phyloP scores from a whole-genome alignment of 2,888 invertebrate species.

The Ormyrus labotus region DNA sequence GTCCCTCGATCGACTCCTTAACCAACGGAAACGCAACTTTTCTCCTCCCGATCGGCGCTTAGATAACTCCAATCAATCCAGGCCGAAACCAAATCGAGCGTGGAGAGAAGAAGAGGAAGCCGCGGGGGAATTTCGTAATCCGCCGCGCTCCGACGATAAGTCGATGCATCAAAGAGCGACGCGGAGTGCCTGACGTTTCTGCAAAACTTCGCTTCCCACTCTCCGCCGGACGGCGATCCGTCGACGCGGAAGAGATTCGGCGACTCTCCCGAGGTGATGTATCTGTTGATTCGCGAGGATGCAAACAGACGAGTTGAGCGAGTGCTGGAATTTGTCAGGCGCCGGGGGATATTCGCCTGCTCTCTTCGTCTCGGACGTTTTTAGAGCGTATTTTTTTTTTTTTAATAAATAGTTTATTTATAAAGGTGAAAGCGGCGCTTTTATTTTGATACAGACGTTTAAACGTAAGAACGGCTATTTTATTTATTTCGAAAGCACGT shows the following conservation, averaged over 20 bases:
- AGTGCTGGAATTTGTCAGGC: background rate
- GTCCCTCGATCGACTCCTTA: no score
- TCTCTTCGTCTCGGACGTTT: no score
- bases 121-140: constrained; percentile 30
- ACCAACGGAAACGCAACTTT: no score
- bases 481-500: no score
- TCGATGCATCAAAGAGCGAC: constrained; percentile 12
- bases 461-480: no score
- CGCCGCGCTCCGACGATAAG: constrained; percentile 13
- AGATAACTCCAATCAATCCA: background rate
- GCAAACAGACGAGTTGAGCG: background rate
- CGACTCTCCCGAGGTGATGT: background rate
- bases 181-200: background rate
- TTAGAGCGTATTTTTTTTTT: no score
- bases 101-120: background rate
- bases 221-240: background rate
- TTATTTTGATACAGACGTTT: no score
- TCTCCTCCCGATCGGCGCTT: no score
- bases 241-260: background rate
- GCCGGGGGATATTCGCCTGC: no score
- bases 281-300: no score
- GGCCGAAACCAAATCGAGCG: background rate
- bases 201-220: background rate
- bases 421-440: no score
- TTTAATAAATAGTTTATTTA: no score